Conservation (phyloP, 2,888 invertebrate genomes). For the Thera obeliscata region DNA sequence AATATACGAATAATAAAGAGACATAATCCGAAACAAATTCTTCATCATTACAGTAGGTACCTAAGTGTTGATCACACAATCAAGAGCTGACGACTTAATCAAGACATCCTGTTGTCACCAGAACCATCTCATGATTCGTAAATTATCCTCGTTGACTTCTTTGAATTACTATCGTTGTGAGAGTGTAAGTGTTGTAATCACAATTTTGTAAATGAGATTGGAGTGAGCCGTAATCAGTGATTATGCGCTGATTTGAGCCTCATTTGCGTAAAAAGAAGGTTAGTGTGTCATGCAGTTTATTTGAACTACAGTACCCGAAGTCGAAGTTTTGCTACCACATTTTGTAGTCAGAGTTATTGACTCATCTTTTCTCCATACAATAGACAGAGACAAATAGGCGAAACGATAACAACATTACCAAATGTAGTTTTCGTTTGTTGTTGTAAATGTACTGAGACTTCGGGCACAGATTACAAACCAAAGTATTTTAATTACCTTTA, state of each 20-base stretch:
- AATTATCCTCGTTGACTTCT: constrained; percentile 41
- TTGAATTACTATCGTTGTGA: constrained; percentile 24
- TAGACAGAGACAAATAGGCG: too few relatives aligned
- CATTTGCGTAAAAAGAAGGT: not conserved
- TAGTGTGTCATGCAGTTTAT: not conserved
- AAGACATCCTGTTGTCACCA: constrained; percentile 49
- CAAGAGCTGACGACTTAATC: constrained; percentile 68
- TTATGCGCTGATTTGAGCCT: not conserved
- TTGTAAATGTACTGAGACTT: too few relatives aligned
- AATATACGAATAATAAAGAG: constrained; percentile 9
- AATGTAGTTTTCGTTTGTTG: too few relatives aligned
- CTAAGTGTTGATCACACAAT: constrained; percentile 52
- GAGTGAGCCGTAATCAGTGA: constrained; percentile 1
- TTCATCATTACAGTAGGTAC: constrained; percentile 3
- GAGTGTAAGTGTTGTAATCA: constrained; percentile 17
- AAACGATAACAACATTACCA: too few relatives aligned
- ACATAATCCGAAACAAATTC: constrained; percentile 7
- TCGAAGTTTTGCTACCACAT: too few relatives aligned
- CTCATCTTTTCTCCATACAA: too few relatives aligned
- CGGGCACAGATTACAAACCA: too few relatives aligned
- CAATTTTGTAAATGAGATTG: constrained; percentile 15
- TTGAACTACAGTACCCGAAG: too few relatives aligned
- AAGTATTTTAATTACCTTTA: too few relatives aligned
- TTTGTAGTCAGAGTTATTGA: too few relatives aligned
- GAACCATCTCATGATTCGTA: constrained; percentile 26